Conservation (phyloP, 2,888 invertebrate species). For the Hybos culiciformis region DNA sequence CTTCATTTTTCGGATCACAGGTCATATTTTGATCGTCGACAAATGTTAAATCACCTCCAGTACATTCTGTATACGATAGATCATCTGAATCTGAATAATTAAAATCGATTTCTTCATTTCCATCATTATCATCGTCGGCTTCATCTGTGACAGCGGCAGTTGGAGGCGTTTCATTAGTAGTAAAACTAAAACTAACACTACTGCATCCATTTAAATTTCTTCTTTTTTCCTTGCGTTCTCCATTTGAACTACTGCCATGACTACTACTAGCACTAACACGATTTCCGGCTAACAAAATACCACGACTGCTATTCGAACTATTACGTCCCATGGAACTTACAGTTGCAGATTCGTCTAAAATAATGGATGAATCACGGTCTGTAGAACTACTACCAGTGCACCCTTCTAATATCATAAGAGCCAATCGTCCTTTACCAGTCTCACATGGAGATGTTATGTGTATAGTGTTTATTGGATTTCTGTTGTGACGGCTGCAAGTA, state of each 20-base stretch:
- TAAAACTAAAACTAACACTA: not conserved
- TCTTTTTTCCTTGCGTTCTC: not conserved
- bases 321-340: not conserved
- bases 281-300: not conserved
- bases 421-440: not conserved
- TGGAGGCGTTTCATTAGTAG: conserved; percentile 4
- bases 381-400: not conserved
- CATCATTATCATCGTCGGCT: conserved; percentile 8
- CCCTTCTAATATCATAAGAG: too few relatives aligned
- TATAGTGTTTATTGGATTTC: not conserved
- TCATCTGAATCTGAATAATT: conserved; percentile 26
- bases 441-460: not conserved
- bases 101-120: conserved; percentile 14
- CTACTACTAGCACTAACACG: not conserved
- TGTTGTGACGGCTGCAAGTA: too few relatives aligned
- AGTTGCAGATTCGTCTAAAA: not conserved
- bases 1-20: conserved; percentile 35
- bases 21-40: conserved; percentile 33
- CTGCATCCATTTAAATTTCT: not conserved
- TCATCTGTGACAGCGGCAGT: conserved; percentile 9
- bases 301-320: not conserved
- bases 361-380: not conserved
- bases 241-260: not conserved
- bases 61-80: conserved; percentile 23
- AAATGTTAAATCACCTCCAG: conserved; percentile 29